phyloP scores from a whole-genome alignment of 2,888 invertebrate genomes.

The Steromphala cineraria region DNA sequence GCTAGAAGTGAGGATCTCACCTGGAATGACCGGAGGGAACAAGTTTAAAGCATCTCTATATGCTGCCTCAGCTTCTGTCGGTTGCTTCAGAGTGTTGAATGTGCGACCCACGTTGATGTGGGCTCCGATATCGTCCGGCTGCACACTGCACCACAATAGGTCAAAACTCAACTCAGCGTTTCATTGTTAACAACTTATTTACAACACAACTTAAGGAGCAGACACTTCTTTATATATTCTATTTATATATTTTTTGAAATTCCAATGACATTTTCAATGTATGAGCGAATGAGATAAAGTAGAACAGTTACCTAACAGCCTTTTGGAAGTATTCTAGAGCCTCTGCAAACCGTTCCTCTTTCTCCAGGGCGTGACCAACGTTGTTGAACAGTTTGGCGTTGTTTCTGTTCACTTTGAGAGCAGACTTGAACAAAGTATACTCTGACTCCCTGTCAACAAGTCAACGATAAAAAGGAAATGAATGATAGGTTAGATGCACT shows the following conservation, averaged over 20 bases:
- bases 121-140: slow-evolving; percentile 96
- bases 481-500: too few species aligned
- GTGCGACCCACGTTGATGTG: slow-evolving; percentile 98
- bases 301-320: slow-evolving; percentile 81
- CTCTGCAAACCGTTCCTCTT: slow-evolving; percentile 82
- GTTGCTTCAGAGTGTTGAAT: slow-evolving; percentile 91
- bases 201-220: too few species aligned
- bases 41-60: slow-evolving; percentile 83
- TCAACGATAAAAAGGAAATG: background rate
- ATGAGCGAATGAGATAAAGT: too few species aligned
- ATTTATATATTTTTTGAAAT: too few species aligned
- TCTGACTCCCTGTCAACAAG: slow-evolving; percentile 78
- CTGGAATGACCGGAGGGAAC: slow-evolving; percentile 72
- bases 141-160: slow-evolving; percentile 80
- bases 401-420: slow-evolving; percentile 86
- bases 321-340: slow-evolving; percentile 93
- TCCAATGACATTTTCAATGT: too few species aligned
- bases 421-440: slow-evolving; percentile 94
- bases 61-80: slow-evolving; percentile 92
- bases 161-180: background rate
- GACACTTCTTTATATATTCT: too few species aligned
- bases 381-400: slow-evolving; percentile 98
- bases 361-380: slow-evolving; percentile 96
- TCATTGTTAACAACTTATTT: too few species aligned
- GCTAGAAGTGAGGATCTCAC: slow-evolving; percentile 37